A percentile compares a stretch with the other conserved stretches of the same genome.
Conservation (phyloP, 2,888 invertebrate species). For the Agapostemon virescens region DNA sequence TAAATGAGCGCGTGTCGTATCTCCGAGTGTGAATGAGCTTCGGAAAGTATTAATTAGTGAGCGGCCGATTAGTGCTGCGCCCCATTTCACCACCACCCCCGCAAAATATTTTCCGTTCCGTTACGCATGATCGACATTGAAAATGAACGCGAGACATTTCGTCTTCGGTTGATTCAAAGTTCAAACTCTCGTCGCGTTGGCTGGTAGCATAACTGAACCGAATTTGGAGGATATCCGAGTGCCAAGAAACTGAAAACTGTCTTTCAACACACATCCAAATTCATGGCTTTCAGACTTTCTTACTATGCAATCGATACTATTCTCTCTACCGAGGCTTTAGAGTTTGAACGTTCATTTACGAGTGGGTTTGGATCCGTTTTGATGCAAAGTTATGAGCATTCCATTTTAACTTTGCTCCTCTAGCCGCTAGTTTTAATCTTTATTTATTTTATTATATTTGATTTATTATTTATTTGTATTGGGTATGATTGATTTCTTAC, state of each 20-base stretch:
- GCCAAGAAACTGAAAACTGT: slow-evolving; percentile 26
- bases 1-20: slow-evolving; percentile 67
- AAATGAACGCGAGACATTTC: slow-evolving; percentile 38
- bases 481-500: no score
- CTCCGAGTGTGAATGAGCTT: slow-evolving; percentile 62
- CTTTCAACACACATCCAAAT: neutral
- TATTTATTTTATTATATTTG: no score
- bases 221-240: slow-evolving; percentile 24
- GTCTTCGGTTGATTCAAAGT: neutral
- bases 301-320: neutral
- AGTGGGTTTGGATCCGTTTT: neutral
- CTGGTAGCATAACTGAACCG: neutral
- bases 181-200: neutral
- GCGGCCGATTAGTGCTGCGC: slow-evolving; percentile 51
- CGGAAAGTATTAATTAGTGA: slow-evolving; percentile 77
- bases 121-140: neutral
- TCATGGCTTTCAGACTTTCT: neutral
- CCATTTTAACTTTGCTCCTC: neutral
- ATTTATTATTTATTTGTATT: no score
- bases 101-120: neutral
- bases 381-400: neutral
- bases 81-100: slow-evolving; percentile 14
- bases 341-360: neutral
- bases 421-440: no score
- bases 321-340: neutral